Evolutionary conservation across 2,888 invertebrate species (phyloP).

Genomic region (Drosophila peninsularis): DNA sequence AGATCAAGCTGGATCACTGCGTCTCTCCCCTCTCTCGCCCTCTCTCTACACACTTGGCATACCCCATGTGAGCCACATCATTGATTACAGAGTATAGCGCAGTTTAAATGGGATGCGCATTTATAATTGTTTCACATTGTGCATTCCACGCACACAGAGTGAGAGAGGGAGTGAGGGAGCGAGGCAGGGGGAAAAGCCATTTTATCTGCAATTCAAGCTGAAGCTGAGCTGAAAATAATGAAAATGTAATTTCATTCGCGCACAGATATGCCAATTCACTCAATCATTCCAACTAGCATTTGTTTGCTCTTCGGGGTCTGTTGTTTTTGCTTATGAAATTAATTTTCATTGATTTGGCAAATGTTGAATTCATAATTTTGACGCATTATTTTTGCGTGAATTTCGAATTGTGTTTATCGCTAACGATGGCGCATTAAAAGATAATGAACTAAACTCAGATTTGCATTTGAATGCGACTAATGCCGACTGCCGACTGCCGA

Average conservation of each 20-base stretch:
- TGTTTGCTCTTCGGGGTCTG: slow-evolving; percentile 52
- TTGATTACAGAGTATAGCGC: neutral
- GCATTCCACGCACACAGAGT: slow-evolving; percentile 17
- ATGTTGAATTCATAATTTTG: slow-evolving; percentile 81
- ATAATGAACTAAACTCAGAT: slow-evolving; percentile 61
- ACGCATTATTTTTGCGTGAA: slow-evolving; percentile 80
- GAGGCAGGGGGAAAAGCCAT: neutral
- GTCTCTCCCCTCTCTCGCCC: neutral
- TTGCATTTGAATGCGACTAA: slow-evolving; percentile 57
- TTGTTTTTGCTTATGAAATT: slow-evolving; percentile 73
- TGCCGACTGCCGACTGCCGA: slow-evolving; percentile 53
- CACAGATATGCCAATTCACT: slow-evolving; percentile 52
- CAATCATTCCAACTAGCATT: slow-evolving; percentile 39
- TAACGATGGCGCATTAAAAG: slow-evolving; percentile 66
- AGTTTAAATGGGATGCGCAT: slow-evolving; percentile 72
- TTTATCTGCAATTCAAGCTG: slow-evolving; percentile 53
- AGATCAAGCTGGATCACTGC: neutral
- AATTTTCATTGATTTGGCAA: slow-evolving; percentile 80
- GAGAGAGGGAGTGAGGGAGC: neutral
- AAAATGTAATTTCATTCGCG: slow-evolving; percentile 77
- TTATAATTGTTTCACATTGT: slow-evolving; percentile 71
- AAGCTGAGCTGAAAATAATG: slow-evolving; percentile 61
- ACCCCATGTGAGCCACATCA: neutral
- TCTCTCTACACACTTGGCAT: neutral
- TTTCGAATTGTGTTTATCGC: slow-evolving; percentile 69